A percentile compares a stretch with the other conserved stretches of the same genome.
phyloP scores from a whole-genome alignment of 2,888 invertebrate species.

The Acronicta psi region DNA sequence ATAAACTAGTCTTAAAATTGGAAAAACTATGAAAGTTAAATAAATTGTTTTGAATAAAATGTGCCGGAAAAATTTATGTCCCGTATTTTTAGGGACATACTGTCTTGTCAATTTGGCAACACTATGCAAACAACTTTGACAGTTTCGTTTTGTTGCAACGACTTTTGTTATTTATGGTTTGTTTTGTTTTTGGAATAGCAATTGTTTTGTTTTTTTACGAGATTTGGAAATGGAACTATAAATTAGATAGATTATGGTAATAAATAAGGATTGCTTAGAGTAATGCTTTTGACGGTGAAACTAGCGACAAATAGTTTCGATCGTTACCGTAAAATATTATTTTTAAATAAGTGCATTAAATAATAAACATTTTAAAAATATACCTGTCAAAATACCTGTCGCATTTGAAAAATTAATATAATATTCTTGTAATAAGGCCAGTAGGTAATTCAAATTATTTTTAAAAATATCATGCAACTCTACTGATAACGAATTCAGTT shows the following conservation, averaged over 20 bases:
- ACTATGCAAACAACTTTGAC: slow-evolving; percentile 45
- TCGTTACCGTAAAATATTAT: too few relatives aligned
- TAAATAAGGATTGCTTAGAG: slow-evolving; percentile 16
- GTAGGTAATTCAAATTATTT: too few relatives aligned
- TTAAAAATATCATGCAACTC: too few relatives aligned
- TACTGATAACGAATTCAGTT: too few relatives aligned
- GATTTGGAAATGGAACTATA: slow-evolving; percentile 8
- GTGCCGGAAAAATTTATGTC: slow-evolving; percentile 32
- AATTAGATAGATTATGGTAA: slow-evolving; percentile 18
- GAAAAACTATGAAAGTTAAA: slow-evolving; percentile 22
- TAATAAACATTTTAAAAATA: too few relatives aligned
- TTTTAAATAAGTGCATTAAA: too few relatives aligned
- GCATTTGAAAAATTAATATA: too few relatives aligned
- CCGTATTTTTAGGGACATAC: slow-evolving; percentile 30
- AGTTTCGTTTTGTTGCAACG: slow-evolving; percentile 30
- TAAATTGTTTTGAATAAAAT: slow-evolving; percentile 25
- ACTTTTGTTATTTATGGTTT: slow-evolving; percentile 35
- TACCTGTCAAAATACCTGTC: too few relatives aligned
- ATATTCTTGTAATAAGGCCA: too few relatives aligned
- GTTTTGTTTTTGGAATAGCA: slow-evolving; percentile 27
- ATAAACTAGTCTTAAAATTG: slow-evolving; percentile 25
- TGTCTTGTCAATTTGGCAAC: slow-evolving; percentile 37
- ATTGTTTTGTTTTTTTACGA: slow-evolving; percentile 35
- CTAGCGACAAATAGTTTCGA: too few relatives aligned
- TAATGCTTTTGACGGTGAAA: too few relatives aligned